Base-by-base conservation (phyloP, 2,113 vertebrate species). In the Noctilio leporinus region DNA sequence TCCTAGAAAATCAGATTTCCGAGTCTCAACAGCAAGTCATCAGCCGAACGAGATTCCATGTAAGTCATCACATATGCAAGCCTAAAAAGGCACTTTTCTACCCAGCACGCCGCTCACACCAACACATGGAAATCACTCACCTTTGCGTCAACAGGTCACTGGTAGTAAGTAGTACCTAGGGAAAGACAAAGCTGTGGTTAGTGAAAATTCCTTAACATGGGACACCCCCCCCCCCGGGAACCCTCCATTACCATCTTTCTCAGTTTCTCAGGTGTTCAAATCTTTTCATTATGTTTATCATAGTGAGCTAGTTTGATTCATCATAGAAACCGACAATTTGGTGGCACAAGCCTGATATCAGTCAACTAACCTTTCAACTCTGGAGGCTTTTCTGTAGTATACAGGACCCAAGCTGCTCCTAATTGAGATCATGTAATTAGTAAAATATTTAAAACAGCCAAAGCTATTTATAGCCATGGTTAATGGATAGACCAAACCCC, bases 1-100 rank as follows among this genome's bases (percentile, higher is more conserved):
- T 67, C 24, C 22, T 17, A 45, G 35, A 57, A 75, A 30, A 57
- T 97, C 97, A 97, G 97, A 97, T 91, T 96, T 96, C 93, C 55
- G 8, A 40, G 93, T 98, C 97, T 99, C 98, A 99, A 98, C 99
- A 99, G 95, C 76, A 97, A 19, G 78, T 59, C 10, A 98, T 99
- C 99, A 99, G 99, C 98, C 98, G 99, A 99, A 99, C 99, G 99
- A 99, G 99, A 99, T 99, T 99, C 98, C 97, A 98, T 70, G 49
- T 38, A 85, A 87, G 70, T 96, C 98, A 98, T 98, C 98, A 98
- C 28, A 28, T 16, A 38, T 26, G 3, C 5, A 40, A 11, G 26
- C 33, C 22, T 3, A 22, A 59, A 86, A 47, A 55, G 67, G 62
- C 45, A 35, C 2, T n/a, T 81, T 28, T 6, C 33, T 45, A 35